Evolutionary conservation across 2,113 vertebrate genomes (phyloP).

Genomic region (Hemiprocne comata): DNA sequence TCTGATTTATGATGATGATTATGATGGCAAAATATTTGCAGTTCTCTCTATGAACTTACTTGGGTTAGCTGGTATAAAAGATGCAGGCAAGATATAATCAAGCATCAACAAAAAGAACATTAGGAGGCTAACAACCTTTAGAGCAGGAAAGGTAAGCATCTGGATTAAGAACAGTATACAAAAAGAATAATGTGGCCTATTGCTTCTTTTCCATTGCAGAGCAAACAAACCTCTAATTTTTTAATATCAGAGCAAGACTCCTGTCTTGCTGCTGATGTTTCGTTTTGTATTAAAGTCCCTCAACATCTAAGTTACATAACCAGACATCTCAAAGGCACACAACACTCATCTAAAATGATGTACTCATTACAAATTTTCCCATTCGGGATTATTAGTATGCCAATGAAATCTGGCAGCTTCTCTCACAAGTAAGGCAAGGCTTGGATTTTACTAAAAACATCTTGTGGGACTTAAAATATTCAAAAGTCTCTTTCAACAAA

Average conservation of each 20-base stretch:
- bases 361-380: constrained; percentile 47
- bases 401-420: constrained; percentile 20
- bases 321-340: constrained; percentile 8
- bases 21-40: constrained; percentile 73
- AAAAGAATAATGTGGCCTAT: background rate
- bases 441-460: constrained; percentile 6
- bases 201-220: background rate
- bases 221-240: background rate
- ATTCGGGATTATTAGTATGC: background rate
- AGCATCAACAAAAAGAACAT: background rate
- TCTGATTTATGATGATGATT: constrained; percentile 80
- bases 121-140: background rate
- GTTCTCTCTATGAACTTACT: constrained; percentile 24
- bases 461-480: background rate
- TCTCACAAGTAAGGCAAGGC: constrained; percentile 12
- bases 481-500: background rate
- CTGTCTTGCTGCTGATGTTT: background rate
- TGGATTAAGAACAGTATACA: constrained; percentile 1
- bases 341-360: constrained; percentile 47
- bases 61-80: constrained; percentile 13
- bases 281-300: background rate
- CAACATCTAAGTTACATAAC: constrained; percentile 41
- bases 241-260: background rate
- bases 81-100: background rate
- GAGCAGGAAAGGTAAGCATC: background rate